Evolutionary conservation across 2,888 invertebrate species (phyloP).

Genomic region (Xestoiulus laeticollis): DNA sequence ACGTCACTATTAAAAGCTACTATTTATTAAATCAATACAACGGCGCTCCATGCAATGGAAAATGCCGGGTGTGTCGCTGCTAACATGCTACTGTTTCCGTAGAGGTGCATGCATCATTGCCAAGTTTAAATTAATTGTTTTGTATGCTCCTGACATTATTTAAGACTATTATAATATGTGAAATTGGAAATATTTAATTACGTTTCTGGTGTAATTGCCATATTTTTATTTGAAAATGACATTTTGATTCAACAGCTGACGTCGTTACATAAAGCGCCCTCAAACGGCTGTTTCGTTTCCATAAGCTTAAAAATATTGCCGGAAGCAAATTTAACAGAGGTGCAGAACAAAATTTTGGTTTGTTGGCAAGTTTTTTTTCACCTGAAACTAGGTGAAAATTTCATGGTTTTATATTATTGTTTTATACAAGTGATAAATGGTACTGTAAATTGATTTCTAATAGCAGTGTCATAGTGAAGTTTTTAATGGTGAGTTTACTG

Average conservation of each 20-base stretch:
- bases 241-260: neutral
- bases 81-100: neutral
- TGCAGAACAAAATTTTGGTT: neutral
- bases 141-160: neutral
- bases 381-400: neutral
- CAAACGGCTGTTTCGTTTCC: neutral
- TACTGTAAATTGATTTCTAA: neutral
- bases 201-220: no score
- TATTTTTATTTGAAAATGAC: no score
- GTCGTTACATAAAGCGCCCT: neutral
- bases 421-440: neutral
- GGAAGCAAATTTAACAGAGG: neutral
- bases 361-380: conserved; percentile 26
- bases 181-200: no score
- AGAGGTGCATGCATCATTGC: neutral
- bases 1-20: neutral
- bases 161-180: neutral
- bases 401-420: neutral
- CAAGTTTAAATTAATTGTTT: neutral
- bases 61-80: neutral
- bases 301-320: neutral
- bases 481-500: neutral
- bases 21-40: neutral
- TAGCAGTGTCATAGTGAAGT: neutral
- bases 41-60: neutral